phyloP scores from a whole-genome alignment of 2,888 invertebrate species.

The Ametastegia equiseti region DNA sequence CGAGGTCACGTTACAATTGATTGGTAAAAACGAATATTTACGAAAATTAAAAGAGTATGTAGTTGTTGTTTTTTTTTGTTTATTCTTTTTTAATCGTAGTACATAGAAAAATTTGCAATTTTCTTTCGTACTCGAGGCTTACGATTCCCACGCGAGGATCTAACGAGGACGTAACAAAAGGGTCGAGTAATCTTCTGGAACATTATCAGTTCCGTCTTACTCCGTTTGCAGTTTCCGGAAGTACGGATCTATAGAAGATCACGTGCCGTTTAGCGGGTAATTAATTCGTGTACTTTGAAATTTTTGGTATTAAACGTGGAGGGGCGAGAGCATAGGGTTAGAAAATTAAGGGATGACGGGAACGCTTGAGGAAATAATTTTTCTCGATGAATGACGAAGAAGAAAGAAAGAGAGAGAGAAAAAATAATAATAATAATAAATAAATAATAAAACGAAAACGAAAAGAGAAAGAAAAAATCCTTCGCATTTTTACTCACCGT shows the following conservation, averaged over 20 bases:
- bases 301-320: neutral
- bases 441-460: too few relatives aligned
- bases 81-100: too few relatives aligned
- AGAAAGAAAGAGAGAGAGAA: too few relatives aligned
- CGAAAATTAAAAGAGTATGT: neutral
- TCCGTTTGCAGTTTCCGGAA: neutral
- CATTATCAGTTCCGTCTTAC: neutral
- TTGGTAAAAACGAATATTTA: constrained; percentile 1
- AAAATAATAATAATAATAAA: too few relatives aligned
- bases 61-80: too few relatives aligned
- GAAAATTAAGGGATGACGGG: neutral
- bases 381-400: neutral
- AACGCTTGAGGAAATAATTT: neutral
- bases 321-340: neutral
- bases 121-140: neutral
- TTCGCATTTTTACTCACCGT: neutral
- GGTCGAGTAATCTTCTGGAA: neutral
- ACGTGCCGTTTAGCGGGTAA: neutral
- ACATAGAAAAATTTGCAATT: too few relatives aligned
- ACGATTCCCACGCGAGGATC: neutral
- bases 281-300: neutral
- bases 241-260: neutral
- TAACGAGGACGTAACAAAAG: neutral
- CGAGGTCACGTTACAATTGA: neutral
- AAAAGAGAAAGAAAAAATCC: neutral